phyloP scores from a whole-genome alignment of 2,888 invertebrate species.

The Tipula confusa region DNA sequence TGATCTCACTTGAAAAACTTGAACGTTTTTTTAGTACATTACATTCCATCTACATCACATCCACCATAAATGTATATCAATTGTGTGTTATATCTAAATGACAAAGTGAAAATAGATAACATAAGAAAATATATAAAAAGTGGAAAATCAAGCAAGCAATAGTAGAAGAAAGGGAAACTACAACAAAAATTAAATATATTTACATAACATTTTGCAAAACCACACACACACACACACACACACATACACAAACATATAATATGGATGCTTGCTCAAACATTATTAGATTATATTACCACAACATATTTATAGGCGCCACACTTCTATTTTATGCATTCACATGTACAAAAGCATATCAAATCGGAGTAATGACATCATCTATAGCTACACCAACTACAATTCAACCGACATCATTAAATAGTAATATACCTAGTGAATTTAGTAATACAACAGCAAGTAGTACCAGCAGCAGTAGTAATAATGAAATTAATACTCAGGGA shows the following conservation, averaged over 20 bases:
- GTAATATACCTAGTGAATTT: neutral
- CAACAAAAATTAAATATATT: neutral
- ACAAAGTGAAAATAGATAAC: neutral
- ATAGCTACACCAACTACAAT: neutral
- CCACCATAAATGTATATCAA: neutral
- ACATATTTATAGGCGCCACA: slow-evolving; percentile 17
- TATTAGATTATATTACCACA: slow-evolving; percentile 20
- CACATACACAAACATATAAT: neutral
- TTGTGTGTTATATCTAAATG: neutral
- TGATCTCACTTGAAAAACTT: neutral
- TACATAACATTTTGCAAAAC: neutral
- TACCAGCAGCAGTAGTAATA: neutral
- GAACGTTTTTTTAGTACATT: neutral
- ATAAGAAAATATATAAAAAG: neutral
- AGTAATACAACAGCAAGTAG: neutral
- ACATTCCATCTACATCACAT: neutral
- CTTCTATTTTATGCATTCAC: neutral
- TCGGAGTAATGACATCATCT: neutral
- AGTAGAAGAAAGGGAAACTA: neutral
- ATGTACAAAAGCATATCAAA: slow-evolving; percentile 20
- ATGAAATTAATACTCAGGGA: slow-evolving; percentile 28
- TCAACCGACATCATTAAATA: neutral
- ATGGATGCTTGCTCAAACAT: slow-evolving; percentile 30
- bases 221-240: neutral
- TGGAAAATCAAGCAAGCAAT: neutral